Evolutionary conservation across 2,113 vertebrate species (phyloP), one percentile per base, ranked within the genome.

Genomic region (Triplophysa dalaica): DNA sequence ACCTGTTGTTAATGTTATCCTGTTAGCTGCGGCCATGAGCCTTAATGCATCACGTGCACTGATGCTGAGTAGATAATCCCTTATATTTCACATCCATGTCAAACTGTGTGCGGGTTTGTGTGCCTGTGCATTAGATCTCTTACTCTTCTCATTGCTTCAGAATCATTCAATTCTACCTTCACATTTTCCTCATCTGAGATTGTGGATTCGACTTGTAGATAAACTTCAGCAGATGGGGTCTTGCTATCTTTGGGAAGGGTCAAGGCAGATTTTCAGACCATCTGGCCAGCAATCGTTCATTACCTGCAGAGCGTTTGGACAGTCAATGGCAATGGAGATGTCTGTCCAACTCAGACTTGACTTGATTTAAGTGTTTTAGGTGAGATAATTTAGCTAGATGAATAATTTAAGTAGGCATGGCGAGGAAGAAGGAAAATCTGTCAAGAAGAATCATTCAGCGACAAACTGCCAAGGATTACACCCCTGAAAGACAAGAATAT

Each of bases 281-380:
- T 85, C 82, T 87, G 82, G 69, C 50, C 13, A 50, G 56, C 68
- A 54, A 67, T 80, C 77, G 61, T 22, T 80, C 80, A 68, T 78
- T 72, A 75, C 63, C 79, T 60, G 45, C 41, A 78, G 63, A 75
- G 17, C 21, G 64, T n/a, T 22, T n/a, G 43, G 17, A 33, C 63
- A 81, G 16, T 75, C 70, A 26, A 26, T 65, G 11, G 1, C 12
- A 65, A 38, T 64, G 52, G n/a, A 17, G 41, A 22, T 3, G 12
- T 33, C n/a, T 24, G 19, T 69, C 48, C 12, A 60, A 43, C 33
- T 82, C 10, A 43, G 69, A n/a, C 48, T 60, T 68, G 48, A 60
- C 24, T 75, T 22, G 11, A 13, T 14, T 16, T 19, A 50, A 17
- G 21, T 29, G 61, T 54, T 52, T 52, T 38, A 54, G 29, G 6